phyloP scores from a whole-genome alignment of 2,888 invertebrate species.

The Labia minor region DNA sequence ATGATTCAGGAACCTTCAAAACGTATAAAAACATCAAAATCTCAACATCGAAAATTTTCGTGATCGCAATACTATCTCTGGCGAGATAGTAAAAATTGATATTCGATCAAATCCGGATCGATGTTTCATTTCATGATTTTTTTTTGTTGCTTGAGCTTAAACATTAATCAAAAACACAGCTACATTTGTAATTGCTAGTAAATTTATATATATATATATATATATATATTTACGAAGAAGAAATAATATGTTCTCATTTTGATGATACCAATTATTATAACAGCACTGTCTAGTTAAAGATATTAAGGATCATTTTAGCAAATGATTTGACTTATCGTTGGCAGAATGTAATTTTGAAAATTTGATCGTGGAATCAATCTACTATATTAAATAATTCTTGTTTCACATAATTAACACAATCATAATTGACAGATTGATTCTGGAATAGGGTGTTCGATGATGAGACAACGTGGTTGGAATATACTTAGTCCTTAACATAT shows the following conservation, averaged over 20 bases:
- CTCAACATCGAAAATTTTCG: no score
- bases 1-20: no score
- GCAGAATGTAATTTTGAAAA: slow-evolving; percentile 7
- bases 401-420: neutral
- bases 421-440: neutral
- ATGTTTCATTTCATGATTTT: no score
- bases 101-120: no score
- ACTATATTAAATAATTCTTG: neutral
- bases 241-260: neutral
- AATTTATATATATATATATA: neutral
- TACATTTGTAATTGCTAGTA: neutral
- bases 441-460: neutral
- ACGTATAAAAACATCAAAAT: no score
- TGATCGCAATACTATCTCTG: no score
- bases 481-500: no score
- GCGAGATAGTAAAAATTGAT: no score
- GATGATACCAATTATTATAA: slow-evolving; percentile 13
- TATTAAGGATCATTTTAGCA: slow-evolving; percentile 7
- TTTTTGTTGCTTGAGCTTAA: neutral
- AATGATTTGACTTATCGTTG: neutral
- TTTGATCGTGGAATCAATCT: slow-evolving; percentile 1
- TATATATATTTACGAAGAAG: no score
- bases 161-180: neutral
- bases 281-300: slow-evolving; percentile 13
- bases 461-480: no score